Conservation (phyloP, 2,113 vertebrate species). For the Helogale parvula region DNA sequence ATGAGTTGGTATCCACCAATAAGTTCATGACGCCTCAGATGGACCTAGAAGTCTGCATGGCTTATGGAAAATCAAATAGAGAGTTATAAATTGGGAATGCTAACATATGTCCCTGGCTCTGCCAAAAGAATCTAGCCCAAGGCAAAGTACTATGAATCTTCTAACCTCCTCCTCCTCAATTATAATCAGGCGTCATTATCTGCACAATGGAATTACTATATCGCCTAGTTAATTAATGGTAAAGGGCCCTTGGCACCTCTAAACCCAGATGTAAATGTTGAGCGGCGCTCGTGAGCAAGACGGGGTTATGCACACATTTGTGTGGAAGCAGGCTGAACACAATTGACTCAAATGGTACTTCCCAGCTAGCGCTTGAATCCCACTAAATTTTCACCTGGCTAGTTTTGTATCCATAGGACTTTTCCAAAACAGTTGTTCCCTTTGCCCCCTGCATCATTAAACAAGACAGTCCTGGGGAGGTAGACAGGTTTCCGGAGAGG, state of each 20-base stretch:
- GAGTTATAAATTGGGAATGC: neutral
- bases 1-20: neutral
- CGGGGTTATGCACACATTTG: neutral
- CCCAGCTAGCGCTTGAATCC: neutral
- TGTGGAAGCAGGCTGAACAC: fast-evolving
- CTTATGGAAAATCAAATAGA: neutral
- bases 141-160: neutral
- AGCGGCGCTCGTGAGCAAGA: neutral
- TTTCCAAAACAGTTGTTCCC: neutral
- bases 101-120: neutral
- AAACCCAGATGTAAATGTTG: neutral
- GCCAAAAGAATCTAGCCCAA: neutral
- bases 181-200: neutral
- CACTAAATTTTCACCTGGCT: neutral
- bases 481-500: neutral
- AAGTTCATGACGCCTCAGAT: neutral
- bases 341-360: neutral
- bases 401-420: neutral
- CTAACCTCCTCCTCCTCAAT: neutral
- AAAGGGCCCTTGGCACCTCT: neutral
- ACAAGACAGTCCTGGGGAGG: neutral
- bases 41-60: too few species aligned
- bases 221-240: neutral
- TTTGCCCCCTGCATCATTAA: neutral
- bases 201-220: fast-evolving